These are phyloP conservation scores for Elysia chlorotica DNA, from an alignment of 1,140 invertebrate species.

Conservation along the genomic window DNA sequence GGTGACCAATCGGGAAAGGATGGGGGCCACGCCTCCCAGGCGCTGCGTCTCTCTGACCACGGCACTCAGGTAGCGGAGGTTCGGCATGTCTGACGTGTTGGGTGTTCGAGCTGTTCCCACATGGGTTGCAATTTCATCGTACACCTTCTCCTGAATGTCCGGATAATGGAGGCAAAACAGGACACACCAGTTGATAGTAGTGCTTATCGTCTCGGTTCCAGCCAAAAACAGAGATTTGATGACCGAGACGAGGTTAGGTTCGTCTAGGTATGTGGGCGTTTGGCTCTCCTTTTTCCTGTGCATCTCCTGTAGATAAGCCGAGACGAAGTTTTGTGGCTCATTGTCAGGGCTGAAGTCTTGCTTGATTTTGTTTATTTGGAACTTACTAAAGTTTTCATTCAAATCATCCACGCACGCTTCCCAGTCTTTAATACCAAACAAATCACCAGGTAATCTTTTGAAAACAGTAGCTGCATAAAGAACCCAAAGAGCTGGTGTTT, in stretches of 20 bases:
- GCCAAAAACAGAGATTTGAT: conserved; percentile 83
- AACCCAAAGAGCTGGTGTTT: neutral
- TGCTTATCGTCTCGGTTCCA: conserved; percentile 84
- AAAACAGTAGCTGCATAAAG: neutral
- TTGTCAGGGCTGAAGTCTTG: conserved; percentile 3
- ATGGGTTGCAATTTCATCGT: conserved; percentile 76
- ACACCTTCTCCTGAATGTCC: conserved; percentile 74
- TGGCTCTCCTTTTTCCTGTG: neutral
- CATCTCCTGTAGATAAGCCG: conserved; percentile 20
- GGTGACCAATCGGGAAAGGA: conserved; percentile 42
- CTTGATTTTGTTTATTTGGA: neutral
- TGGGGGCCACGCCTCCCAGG: conserved; percentile 37
- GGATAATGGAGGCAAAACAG: conserved; percentile 79
- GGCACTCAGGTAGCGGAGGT: conserved; percentile 35
- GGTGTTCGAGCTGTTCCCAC: conserved; percentile 22
- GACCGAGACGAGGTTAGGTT: conserved; percentile 22
- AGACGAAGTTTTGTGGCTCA: conserved; percentile 29
- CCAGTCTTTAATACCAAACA: conserved; percentile 24
- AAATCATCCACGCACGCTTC: neutral
- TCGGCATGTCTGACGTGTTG: conserved; percentile 25
- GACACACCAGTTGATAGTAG: conserved; percentile 84
- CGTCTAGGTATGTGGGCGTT: conserved; percentile 3
- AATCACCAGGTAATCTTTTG: conserved; percentile 27
- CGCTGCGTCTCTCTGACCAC: conserved; percentile 33
- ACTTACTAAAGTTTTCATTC: neutral